Conservation (phyloP, 2,888 invertebrate species). For the Gryllus longicercus region DNA sequence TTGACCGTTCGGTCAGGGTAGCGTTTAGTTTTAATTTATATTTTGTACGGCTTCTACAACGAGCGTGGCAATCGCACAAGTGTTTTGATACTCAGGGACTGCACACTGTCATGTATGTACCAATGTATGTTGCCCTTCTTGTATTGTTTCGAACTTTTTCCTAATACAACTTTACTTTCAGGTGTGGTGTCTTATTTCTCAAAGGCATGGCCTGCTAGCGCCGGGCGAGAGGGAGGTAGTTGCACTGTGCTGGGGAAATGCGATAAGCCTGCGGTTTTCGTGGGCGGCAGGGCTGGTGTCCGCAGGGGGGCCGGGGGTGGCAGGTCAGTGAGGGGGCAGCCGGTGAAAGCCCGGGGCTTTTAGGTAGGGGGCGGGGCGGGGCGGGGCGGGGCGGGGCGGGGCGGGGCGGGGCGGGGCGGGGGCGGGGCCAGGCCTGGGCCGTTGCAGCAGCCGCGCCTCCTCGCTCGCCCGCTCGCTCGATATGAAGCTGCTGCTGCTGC, state of each 20-base stretch:
- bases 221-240: neutral
- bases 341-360: neutral
- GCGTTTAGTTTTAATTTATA: neutral
- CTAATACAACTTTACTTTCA: neutral
- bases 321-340: neutral
- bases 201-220: neutral
- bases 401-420: neutral
- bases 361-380: neutral
- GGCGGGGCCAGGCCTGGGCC: neutral
- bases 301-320: too few relatives aligned
- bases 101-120: neutral
- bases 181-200: slow-evolving; percentile 5
- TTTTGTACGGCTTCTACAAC: neutral
- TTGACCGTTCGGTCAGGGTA: neutral
- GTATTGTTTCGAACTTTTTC: neutral
- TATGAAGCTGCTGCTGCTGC: too few relatives aligned
- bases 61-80: neutral
- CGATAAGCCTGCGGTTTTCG: neutral
- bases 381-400: neutral
- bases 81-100: neutral
- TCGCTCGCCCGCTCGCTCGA: too few relatives aligned
- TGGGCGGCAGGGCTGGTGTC: neutral
- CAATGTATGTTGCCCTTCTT: neutral
- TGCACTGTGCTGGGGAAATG: neutral
- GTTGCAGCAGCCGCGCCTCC: neutral